A percentile compares a stretch with the other conserved stretches of the same genome.
These are phyloP conservation scores for Brachionus rubens DNA, from an alignment of 1,140 invertebrate genomes.

Conservation along the genomic window DNA sequence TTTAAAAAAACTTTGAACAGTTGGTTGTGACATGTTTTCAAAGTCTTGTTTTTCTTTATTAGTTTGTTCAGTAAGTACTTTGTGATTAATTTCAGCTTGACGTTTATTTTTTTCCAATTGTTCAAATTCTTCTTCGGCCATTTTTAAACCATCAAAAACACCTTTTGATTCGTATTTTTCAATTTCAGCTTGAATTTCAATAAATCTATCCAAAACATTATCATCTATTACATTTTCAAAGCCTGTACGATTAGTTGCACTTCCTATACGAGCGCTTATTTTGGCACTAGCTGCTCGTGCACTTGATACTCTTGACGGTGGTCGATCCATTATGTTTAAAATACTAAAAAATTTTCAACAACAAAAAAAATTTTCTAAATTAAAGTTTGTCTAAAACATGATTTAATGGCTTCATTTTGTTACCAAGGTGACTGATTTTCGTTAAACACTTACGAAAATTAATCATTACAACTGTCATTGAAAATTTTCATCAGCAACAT, in stretches of 20 bases:
- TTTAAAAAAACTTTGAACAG: constrained; percentile 34
- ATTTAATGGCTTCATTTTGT: too few species aligned
- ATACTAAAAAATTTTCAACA: background rate
- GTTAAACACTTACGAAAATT: too few species aligned
- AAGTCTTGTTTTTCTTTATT: constrained; percentile 43
- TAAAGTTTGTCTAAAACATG: background rate
- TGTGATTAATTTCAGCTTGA: constrained; percentile 46
- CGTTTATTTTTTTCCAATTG: constrained; percentile 26
- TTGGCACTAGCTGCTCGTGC: constrained; percentile 22
- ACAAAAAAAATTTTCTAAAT: background rate
- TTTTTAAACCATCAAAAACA: constrained; percentile 26
- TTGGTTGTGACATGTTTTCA: constrained; percentile 37
- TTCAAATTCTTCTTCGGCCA: constrained; percentile 43
- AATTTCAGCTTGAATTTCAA: constrained; percentile 38
- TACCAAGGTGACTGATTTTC: background rate
- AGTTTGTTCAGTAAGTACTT: constrained; percentile 41
- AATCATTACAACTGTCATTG: too few species aligned
- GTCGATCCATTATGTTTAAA: background rate
- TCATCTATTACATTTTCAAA: constrained; percentile 21
- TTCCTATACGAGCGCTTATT: background rate
- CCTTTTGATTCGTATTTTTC: constrained; percentile 20
- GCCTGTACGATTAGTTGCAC: background rate
- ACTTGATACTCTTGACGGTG: background rate
- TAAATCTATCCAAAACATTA: constrained; percentile 22
- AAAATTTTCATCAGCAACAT: too few species aligned